Percentiles rank a stretch among this genome's conserved stretches.
Evolutionary conservation across 2,113 vertebrate genomes (phyloP).

Genomic region (Carettochelys insculpta): DNA sequence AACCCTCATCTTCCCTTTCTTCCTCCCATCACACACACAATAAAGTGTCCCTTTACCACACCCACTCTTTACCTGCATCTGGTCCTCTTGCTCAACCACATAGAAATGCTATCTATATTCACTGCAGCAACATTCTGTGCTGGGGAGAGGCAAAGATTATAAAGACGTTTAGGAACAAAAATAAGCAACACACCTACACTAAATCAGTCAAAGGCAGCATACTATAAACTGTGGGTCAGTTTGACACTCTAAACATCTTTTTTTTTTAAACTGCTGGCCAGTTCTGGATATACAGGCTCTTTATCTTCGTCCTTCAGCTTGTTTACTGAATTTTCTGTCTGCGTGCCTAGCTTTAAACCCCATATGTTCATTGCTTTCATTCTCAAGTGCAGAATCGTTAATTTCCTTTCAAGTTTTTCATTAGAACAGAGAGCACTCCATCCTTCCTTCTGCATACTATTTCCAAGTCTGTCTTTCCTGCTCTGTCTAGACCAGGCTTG

Average conservation of each 20-base stretch:
- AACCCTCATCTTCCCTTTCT: background rate
- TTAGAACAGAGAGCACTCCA: background rate
- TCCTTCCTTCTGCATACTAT: background rate
- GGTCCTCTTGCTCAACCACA: background rate
- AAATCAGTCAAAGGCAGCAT: background rate
- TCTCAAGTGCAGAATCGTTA: background rate
- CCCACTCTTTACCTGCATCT: background rate
- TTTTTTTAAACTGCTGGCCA: rapidly evolving
- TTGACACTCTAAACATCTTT: background rate
- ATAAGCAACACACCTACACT: background rate
- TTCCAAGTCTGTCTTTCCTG: background rate
- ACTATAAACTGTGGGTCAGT: background rate
- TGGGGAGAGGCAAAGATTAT: background rate
- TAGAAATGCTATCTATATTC: background rate
- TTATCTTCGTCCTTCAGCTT: background rate
- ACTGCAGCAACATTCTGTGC: background rate
- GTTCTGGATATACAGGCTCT: background rate
- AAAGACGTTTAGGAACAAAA: background rate
- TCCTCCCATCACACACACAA: rapidly evolving
- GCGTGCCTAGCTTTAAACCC: background rate
- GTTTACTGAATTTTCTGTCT: background rate
- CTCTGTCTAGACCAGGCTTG: background rate
- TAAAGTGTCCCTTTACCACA: background rate
- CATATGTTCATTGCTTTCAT: background rate
- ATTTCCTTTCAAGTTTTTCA: background rate